Evolutionary conservation across 2,888 invertebrate species (phyloP).

Genomic region (Agrochola circellaris): DNA sequence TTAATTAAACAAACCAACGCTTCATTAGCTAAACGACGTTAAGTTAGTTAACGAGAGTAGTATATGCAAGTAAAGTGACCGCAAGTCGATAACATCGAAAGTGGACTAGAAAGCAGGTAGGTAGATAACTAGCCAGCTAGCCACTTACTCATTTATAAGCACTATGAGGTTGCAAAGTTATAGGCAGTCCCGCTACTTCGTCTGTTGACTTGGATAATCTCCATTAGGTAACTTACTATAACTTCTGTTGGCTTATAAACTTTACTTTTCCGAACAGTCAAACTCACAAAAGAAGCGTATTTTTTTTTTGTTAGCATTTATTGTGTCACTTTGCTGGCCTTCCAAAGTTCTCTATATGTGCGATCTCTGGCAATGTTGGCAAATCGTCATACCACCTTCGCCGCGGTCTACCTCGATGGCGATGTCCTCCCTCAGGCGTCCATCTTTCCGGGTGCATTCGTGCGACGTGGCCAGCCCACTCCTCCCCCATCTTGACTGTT

Average conservation of each 20-base stretch:
- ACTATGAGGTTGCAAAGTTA: constrained; percentile 29
- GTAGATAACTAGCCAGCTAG: constrained; percentile 19
- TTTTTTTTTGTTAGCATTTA: no score
- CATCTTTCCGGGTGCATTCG: not conserved
- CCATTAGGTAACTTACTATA: no score
- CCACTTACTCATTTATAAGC: constrained; percentile 18
- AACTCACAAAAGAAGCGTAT: no score
- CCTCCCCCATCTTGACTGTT: not conserved
- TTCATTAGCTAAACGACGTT: constrained; percentile 24
- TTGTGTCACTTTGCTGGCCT: no score
- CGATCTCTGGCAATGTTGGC: not conserved
- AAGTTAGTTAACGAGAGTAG: constrained; percentile 31
- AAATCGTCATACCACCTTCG: not conserved
- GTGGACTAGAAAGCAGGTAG: constrained; percentile 59
- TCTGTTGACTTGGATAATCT: not conserved
- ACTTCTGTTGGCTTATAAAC: not conserved
- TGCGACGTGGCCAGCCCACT: not conserved
- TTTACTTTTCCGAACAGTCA: not conserved
- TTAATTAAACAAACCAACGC: constrained; percentile 1
- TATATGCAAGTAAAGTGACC: constrained; percentile 47
- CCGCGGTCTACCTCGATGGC: no score
- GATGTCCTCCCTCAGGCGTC: not conserved
- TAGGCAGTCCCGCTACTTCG: not conserved
- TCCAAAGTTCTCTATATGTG: not conserved
- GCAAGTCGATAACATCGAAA: constrained; percentile 54